Percentiles rank a stretch among this genome's conserved stretches.
Evolutionary conservation across 1,140 invertebrate genomes (phyloP).

Genomic region (Bicyclus anynana): DNA sequence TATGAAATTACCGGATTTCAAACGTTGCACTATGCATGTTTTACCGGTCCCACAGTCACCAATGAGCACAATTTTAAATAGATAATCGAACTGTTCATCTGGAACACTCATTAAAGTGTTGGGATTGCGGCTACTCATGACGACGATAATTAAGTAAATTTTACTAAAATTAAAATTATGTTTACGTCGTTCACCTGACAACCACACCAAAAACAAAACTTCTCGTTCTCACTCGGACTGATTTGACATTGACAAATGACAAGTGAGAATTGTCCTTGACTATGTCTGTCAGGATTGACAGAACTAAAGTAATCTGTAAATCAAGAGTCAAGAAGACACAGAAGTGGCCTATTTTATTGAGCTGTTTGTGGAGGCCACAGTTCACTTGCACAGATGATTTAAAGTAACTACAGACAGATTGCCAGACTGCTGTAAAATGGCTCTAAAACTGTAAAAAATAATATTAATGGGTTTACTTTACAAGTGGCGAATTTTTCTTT

Average conservation of each 20-base stretch:
- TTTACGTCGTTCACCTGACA: slow-evolving; percentile 59
- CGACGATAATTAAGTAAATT: slow-evolving; percentile 35
- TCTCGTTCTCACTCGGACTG: too few species aligned
- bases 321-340: too few species aligned
- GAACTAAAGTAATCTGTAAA: too few species aligned
- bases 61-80: slow-evolving; percentile 91
- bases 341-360: too few species aligned
- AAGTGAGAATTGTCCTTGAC: background rate
- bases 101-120: slow-evolving; percentile 78
- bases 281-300: too few species aligned
- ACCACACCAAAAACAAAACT: slow-evolving; percentile 6
- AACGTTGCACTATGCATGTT: slow-evolving; percentile 93
- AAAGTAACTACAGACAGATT: too few species aligned
- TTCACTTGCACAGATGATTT: too few species aligned
- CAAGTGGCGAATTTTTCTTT: too few species aligned
- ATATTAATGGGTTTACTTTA: too few species aligned
- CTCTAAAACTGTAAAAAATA: too few species aligned
- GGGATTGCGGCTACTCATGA: slow-evolving; percentile 75
- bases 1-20: slow-evolving; percentile 95
- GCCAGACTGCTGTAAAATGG: too few species aligned
- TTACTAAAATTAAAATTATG: slow-evolving; percentile 35
- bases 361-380: too few species aligned
- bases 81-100: slow-evolving; percentile 87
- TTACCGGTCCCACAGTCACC: slow-evolving; percentile 91
- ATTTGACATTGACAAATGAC: slow-evolving; percentile 3